phyloP scores from a whole-genome alignment of 2,888 invertebrate species.

The Thecocarcelia acutangulata region DNA sequence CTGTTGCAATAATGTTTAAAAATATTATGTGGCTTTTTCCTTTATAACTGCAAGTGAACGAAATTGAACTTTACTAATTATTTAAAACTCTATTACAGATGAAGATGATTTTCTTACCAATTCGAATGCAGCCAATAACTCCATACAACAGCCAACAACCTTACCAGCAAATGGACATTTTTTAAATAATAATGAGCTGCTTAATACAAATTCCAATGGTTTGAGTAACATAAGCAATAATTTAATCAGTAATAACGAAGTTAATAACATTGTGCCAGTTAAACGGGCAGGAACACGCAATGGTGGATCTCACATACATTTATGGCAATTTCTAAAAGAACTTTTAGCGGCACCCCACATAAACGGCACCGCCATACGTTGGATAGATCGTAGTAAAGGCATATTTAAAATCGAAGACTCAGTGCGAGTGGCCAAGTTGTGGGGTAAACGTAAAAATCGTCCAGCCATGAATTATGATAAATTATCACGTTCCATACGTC shows the following conservation, averaged over 20 bases:
- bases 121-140: conserved; percentile 19
- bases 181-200: conserved; percentile 5
- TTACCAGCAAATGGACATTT: conserved; percentile 35
- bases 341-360: conserved; percentile 92
- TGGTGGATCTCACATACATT: conserved; percentile 93
- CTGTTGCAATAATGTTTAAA: too few species aligned
- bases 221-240: conserved; percentile 16
- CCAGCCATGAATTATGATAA: conserved; percentile 99
- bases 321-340: conserved; percentile 99
- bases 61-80: too few species aligned
- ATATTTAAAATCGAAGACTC: conserved; percentile 99
- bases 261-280: conserved; percentile 66
- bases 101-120: conserved; percentile 66
- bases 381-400: conserved; percentile 96
- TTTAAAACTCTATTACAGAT: conserved; percentile 35
- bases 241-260: conserved; percentile 23
- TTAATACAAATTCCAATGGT: conserved; percentile 31
- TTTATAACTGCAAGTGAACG: too few species aligned
- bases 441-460: conserved; percentile 98
- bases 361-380: conserved; percentile 97
- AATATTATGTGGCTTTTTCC: too few species aligned
- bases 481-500: conserved; percentile 96
- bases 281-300: conserved; percentile 71
- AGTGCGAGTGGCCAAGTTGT: conserved; percentile 96
- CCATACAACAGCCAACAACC: conserved; percentile 17